Evolutionary conservation across 2,888 invertebrate species (phyloP).

Genomic region (Trypoxylon attenuatum): DNA sequence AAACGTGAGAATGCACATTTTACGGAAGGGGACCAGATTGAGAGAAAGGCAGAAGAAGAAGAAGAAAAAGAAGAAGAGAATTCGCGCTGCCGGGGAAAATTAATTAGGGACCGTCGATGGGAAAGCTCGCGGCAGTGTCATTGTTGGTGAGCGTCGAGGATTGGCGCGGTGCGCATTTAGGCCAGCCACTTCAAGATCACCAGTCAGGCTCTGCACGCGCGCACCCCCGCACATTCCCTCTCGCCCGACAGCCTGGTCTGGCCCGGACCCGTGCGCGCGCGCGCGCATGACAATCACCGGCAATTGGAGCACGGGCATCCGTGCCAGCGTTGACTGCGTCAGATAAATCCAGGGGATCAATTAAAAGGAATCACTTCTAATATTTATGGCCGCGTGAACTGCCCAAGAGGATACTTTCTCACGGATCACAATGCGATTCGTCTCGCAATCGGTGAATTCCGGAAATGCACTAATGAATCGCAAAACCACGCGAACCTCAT

Average conservation of each 20-base stretch:
- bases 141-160: background rate
- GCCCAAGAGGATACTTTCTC: background rate
- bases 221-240: no score
- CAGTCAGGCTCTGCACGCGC: no score
- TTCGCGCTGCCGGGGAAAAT: no score
- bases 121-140: background rate
- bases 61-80: no score
- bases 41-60: no score
- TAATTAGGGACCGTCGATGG: background rate
- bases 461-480: background rate
- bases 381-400: background rate
- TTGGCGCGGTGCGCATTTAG: background rate
- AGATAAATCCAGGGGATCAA: background rate
- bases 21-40: no score
- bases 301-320: constrained; percentile 6
- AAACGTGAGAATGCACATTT: background rate
- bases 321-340: constrained; percentile 1
- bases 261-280: constrained; percentile 35
- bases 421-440: background rate
- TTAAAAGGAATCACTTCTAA: background rate
- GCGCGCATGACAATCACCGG: constrained; percentile 16
- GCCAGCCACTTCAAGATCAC: no score
- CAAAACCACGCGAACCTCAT: background rate
- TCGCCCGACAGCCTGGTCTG: no score
- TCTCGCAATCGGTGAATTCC: background rate